These are phyloP conservation scores for Larimichthys polyactis DNA, from an alignment of 2,113 vertebrate species.

Conservation along the genomic window DNA sequence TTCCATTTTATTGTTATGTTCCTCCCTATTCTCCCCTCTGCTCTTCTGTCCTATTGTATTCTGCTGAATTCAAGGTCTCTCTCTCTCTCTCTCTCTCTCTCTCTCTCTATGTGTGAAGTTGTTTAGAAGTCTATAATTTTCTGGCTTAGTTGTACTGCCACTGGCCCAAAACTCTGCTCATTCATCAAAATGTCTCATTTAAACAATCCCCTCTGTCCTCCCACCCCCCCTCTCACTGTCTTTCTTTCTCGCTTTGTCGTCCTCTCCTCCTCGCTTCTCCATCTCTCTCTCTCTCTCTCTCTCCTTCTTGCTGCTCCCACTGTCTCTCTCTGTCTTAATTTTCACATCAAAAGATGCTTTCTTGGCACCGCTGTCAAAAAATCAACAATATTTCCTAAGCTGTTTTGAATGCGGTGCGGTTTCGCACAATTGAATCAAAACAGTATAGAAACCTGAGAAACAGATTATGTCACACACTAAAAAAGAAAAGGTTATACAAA, in stretches of 20 bases:
- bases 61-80: conserved; percentile 33
- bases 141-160: conserved; percentile 61
- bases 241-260: background rate
- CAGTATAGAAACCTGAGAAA: conserved; percentile 28
- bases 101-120: conserved; percentile 52
- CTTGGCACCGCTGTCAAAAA: conserved; percentile 52
- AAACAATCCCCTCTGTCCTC: conserved; percentile 54
- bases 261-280: background rate
- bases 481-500: conserved; percentile 9
- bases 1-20: background rate
- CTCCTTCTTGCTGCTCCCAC: background rate
- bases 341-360: conserved; percentile 62
- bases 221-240: background rate
- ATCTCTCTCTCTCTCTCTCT: background rate
- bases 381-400: conserved; percentile 62
- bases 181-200: conserved; percentile 73
- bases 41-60: conserved; percentile 14
- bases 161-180: conserved; percentile 66
- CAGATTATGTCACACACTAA: conserved; percentile 30
- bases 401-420: conserved; percentile 30
- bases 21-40: background rate
- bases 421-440: conserved; percentile 49
- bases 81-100: conserved; percentile 17
- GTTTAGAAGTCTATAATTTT: conserved; percentile 70
- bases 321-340: conserved; percentile 54